Evolutionary conservation across 2,113 vertebrate genomes (phyloP).

Genomic region (Marmota monax): DNA sequence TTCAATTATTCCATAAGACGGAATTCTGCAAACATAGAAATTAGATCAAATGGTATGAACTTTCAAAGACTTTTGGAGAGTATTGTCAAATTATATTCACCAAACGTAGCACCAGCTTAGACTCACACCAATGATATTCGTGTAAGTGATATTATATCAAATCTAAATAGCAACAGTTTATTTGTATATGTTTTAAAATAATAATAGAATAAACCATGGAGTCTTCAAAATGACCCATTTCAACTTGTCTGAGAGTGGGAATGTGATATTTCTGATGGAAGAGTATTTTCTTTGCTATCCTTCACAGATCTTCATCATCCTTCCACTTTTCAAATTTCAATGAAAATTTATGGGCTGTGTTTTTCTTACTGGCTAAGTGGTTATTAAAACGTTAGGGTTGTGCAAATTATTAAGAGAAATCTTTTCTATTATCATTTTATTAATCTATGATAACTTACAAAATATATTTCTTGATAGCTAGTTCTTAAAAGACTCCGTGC

Average conservation of each 20-base stretch:
- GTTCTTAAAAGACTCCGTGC: not conserved
- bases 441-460: not conserved
- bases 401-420: not conserved
- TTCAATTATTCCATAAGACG: not conserved
- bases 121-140: not conserved
- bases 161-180: not conserved
- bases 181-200: constrained; percentile 13
- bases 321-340: not conserved
- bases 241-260: not conserved
- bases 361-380: not conserved
- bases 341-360: not conserved
- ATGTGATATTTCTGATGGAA: not conserved
- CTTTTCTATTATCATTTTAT: not conserved
- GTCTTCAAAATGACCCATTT: constrained; percentile 20
- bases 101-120: not conserved
- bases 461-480: not conserved
- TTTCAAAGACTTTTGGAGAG: not conserved
- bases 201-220: not conserved
- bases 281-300: not conserved
- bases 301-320: not conserved
- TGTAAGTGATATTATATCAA: not conserved
- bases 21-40: not conserved
- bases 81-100: not conserved
- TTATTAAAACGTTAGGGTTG: not conserved
- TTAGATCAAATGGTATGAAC: not conserved